phyloP scores from a whole-genome alignment of 2,113 vertebrate species.

The Phylloscopus trochiloides region DNA sequence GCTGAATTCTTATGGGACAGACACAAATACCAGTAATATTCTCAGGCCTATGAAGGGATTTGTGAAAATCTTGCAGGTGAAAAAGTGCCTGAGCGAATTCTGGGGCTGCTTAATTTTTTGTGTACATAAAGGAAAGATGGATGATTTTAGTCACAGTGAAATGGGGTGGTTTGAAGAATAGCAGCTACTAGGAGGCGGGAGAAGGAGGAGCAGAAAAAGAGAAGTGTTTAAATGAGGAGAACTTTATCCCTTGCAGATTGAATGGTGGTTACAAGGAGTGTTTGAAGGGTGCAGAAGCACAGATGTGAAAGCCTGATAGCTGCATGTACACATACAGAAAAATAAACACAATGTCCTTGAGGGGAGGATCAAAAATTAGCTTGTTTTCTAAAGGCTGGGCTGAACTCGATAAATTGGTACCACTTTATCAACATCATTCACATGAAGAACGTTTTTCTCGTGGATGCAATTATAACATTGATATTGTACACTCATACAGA shows the following conservation, averaged over 20 bases:
- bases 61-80: neutral
- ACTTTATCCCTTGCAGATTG: neutral
- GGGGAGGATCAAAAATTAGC: neutral
- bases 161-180: neutral
- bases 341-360: neutral
- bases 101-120: neutral
- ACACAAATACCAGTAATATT: neutral
- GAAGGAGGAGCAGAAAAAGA: neutral
- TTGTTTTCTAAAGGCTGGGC: neutral
- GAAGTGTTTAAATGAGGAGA: neutral
- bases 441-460: neutral
- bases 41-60: neutral
- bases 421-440: conserved; percentile 23
- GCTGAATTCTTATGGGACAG: neutral
- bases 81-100: neutral
- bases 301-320: neutral
- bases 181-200: neutral
- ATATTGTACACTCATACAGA: neutral
- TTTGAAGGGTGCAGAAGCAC: neutral
- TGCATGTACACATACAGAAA: neutral
- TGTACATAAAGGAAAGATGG: neutral
- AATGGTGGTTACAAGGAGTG: neutral
- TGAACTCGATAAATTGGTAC: neutral
- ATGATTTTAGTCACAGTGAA: neutral
- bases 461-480: neutral